phyloP scores from a whole-genome alignment of 2,113 vertebrate genomes.

The Bombycilla garrulus region DNA sequence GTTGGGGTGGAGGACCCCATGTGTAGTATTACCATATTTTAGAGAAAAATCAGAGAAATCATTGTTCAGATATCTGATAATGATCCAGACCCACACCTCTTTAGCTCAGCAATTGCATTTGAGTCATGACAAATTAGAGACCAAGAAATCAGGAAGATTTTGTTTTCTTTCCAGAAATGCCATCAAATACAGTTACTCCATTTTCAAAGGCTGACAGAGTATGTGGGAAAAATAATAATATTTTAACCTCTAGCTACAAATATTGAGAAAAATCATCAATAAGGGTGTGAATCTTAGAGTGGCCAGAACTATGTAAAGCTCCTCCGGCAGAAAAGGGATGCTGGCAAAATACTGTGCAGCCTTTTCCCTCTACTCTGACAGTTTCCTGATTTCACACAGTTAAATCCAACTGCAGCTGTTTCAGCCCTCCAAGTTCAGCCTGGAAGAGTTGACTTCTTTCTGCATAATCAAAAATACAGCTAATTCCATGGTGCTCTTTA shows the following conservation, averaged over 20 bases:
- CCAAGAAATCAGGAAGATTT: not conserved
- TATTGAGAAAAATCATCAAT: not conserved
- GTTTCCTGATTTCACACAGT: not conserved
- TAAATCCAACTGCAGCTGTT: not conserved
- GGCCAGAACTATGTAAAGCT: not conserved
- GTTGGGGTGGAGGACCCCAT: not conserved
- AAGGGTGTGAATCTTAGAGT: not conserved
- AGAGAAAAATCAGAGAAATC: not conserved
- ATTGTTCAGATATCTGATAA: not conserved
- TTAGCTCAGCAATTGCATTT: not conserved
- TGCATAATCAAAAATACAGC: slow-evolving; percentile 12
- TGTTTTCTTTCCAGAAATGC: not conserved
- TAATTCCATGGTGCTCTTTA: not conserved
- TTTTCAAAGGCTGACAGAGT: not conserved
- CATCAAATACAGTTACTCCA: not conserved
- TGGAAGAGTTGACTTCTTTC: not conserved
- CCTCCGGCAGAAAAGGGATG: not conserved
- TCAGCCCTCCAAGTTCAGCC: not conserved
- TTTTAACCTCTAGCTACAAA: not conserved
- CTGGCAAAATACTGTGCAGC: not conserved
- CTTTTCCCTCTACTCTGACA: not conserved
- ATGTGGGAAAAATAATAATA: not conserved
- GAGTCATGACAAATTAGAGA: not conserved
- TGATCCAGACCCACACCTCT: not conserved
- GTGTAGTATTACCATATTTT: not conserved